Evolutionary conservation across 1,140 invertebrate species (phyloP), one percentile per base, ranked within the genome.

Genomic region (Plectus sambesii): DNA sequence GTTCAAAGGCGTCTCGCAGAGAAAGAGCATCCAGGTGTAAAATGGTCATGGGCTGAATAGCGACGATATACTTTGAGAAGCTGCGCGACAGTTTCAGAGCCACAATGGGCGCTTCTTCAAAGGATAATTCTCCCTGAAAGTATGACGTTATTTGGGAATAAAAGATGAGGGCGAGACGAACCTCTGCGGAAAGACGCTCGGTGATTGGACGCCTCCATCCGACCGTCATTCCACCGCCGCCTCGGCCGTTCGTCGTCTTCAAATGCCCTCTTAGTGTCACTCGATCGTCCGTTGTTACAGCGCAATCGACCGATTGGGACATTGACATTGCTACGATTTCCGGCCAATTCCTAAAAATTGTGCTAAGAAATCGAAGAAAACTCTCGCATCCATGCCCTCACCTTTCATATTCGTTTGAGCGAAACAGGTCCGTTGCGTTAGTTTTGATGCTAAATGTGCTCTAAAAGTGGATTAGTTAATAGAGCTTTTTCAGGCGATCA

Each of bases 241-340:
- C 61, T 22, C 59, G 48, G 19, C 61, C 61, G 47, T 63, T 63
- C 12, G 39, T 47, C 38, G 59, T 33, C 43, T 49, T 47, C 8
- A 62, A 61, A 36, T 51, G 38, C 26, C 61, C 61, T 3, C 47
- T 47, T 1, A 63, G 29, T 27, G 58, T 56, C 12, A 63, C 40
- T 19, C 59, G 41, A 51, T 63, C 62, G 12, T 24, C 45, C 17
- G 58, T 30, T n/a, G 61, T 63, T 8, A 63, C 22, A 3, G 55
- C 47, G 37, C 56, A 59, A 27, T 63, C 61, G 3, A 63, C 61
- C 2, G 62, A 39, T 42, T 63, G 61, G n/a, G 54, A 49, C 15
- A 63, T 60, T 20, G 45, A 33, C 22, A 63, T 47, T 17, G 60
- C 63, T 5, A 54, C 6, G 25, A 66, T 36, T 20, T 60, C 45